These are phyloP conservation scores for Oreortyx pictus DNA, from an alignment of 2,797 vertebrate genomes.

Conservation along the genomic window DNA sequence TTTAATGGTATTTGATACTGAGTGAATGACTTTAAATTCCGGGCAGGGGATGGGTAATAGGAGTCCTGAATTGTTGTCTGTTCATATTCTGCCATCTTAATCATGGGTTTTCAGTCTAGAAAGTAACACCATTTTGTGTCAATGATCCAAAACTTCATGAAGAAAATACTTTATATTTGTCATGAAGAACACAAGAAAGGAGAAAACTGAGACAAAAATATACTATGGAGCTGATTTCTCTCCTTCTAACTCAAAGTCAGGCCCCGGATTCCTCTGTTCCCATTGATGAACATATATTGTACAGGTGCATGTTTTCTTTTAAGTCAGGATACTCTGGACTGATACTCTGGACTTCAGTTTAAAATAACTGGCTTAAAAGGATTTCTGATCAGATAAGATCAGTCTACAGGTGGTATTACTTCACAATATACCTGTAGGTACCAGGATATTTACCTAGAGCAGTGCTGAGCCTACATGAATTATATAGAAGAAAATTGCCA, in stretches of 20 bases:
- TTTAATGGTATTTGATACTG: not conserved
- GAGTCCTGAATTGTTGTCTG: not conserved
- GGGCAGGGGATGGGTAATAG: not conserved
- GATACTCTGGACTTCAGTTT: not conserved
- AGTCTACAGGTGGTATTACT: not conserved
- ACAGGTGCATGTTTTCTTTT: not conserved
- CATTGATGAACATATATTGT: not conserved
- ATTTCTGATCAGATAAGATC: not conserved
- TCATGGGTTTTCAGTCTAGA: not conserved
- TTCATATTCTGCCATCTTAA: not conserved
- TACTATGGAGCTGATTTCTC: not conserved
- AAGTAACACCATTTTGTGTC: not conserved
- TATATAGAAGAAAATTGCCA: constrained; percentile 9
- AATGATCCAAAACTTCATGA: not conserved
- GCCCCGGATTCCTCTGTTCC: not conserved
- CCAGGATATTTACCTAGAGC: not conserved
- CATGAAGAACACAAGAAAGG: not conserved
- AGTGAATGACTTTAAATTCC: not conserved
- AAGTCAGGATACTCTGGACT: not conserved
- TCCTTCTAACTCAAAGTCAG: not conserved
- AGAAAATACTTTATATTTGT: not conserved
- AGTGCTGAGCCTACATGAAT: constrained; percentile 10
- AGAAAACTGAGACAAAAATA: not conserved
- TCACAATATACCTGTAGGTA: not conserved
- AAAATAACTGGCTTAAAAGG: not conserved